phyloP scores from a whole-genome alignment of 2,113 vertebrate species.

The Brachypteracias leptosomus region DNA sequence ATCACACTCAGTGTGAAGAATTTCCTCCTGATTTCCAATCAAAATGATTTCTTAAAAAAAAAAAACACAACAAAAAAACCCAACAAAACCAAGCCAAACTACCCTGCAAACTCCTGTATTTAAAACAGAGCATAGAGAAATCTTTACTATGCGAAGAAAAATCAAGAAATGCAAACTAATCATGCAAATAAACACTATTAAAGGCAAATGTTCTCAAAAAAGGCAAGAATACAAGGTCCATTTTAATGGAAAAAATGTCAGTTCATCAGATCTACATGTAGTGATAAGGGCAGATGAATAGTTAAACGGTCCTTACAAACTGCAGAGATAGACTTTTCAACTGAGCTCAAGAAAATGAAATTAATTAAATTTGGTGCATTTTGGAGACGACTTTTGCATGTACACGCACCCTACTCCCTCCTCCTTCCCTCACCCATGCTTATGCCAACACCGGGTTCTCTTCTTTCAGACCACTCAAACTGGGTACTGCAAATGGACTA shows the following conservation, averaged over 20 bases:
- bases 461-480: neutral
- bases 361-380: neutral
- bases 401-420: neutral
- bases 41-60: neutral
- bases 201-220: neutral
- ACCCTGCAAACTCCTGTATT: neutral
- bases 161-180: neutral
- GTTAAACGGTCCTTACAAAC: neutral
- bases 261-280: neutral
- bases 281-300: neutral
- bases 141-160: neutral
- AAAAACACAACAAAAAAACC: neutral
- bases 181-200: neutral
- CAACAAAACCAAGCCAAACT: neutral
- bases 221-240: neutral
- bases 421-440: neutral
- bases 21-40: too few relatives aligned
- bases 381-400: neutral
- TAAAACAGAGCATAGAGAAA: neutral
- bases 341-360: neutral
- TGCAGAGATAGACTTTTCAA: neutral
- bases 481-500: neutral
- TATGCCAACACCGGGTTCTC: neutral
- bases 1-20: too few relatives aligned
- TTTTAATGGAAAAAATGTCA: neutral